Evolutionary conservation across 2,888 invertebrate species (phyloP), one percentile per base, ranked within the genome.

Genomic region (Osedax fenrisi): DNA sequence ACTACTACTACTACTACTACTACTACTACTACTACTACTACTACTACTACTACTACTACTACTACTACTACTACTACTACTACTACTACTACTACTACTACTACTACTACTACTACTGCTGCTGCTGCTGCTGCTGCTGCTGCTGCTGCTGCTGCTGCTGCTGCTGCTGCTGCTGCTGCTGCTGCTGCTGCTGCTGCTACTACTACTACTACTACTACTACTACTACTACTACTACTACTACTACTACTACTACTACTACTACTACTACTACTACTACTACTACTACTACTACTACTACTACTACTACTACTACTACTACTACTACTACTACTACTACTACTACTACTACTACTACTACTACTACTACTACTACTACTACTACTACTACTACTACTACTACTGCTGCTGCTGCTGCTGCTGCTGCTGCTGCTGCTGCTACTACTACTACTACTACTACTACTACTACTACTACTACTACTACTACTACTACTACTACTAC

Each of bases 311-410:
- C 64, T 72, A 1, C 64, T 64, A n/a, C 72, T 66, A 17, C 67
- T 72, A 26, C 64, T 1, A 17, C 64, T 66, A 17, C 70, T 66
- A 17, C 72, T 72, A 24, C 67, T 67, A 17, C 70, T 66, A 24
- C 72, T 72, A 24, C 69, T 72, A 24, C 72, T n/a, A n/a, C n/a
- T n/a, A n/a, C n/a, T n/a, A n/a, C n/a, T 71, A 74, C 76, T 66
- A 74, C 74, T 70, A 74, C 68, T 70, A 74, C 77, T 66, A 62
- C 73, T 72, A 71, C 67, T 56, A 70, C 62, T 41, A 70, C 71
- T 56, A 70, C 74, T 69, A 74, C 76, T 71, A 74, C 76, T 56
- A 70, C 74, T 76, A 64, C 74, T 67, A 26, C 70, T 70, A 70
- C 66, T 74, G 74, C 76, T n/a, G n/a, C 70, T 69, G 27, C 70